Base-by-base conservation (phyloP, 2,797 vertebrate genomes). In the Molossus molossus region DNA sequence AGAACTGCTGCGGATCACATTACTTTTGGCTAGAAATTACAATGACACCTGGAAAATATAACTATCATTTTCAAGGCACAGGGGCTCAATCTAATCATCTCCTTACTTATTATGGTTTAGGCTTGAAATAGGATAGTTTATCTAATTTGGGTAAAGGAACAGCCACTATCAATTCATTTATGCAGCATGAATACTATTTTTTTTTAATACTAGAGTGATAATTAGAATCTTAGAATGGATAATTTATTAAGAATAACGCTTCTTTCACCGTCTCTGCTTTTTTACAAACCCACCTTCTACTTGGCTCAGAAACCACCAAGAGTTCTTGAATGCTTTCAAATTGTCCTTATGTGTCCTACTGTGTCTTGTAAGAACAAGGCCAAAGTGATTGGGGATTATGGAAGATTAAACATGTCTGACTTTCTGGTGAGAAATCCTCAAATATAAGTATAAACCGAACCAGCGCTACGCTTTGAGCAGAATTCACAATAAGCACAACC, bases 11-110 rank as follows among this genome's bases (percentile, higher is more conserved):
- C 25, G 70, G 69, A 87, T 62, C 69, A 89, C 7, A 45, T 94
- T 94, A 90, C 6, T 15, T 92, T 57, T 40, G 27, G 25, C 13
- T 95, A 37, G 76, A 95, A 97, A 96, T 96, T 90, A 79, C 93
- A 96, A 93, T 95, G 87, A 96, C 81, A 97, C 69, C 90, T 96
- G 80, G 93, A 96, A 97, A 97, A 91, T 91, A 81, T 76, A 96
- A 86, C 58, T 72, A 91, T 17, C 6, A 25, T 89, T 96, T 96
- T 55, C 65, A 95, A 89, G 33, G 55, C 13, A 76, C 55, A 96
- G 60, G 84, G 17, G 6, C 27, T n/a, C 91, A 97, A 96, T 87
- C 40, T 77, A 83, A 93, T 97, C 83, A 91, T 60, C 15, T 23
- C 21, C 75, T 90, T 72, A 37, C 9, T 96, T 92, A 95, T 94